Evolutionary conservation across 1,140 invertebrate genomes (phyloP).

Genomic region (Trigoniulus corallinus): DNA sequence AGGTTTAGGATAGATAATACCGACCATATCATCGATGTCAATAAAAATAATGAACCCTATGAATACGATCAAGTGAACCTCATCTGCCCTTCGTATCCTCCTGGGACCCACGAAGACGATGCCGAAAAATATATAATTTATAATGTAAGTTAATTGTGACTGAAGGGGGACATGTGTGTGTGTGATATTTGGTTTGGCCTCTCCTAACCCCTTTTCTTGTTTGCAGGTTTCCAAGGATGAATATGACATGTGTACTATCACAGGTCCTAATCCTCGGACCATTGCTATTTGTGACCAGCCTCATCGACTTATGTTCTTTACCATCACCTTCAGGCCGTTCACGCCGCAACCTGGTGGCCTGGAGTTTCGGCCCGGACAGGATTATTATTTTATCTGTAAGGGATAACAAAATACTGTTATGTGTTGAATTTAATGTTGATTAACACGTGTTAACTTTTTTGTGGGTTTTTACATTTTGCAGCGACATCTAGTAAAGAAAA

Average conservation of each 20-base stretch:
- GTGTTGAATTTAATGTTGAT: neutral
- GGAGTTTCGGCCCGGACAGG: constrained; percentile 83
- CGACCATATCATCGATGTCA: constrained; percentile 90
- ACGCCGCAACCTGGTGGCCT: constrained; percentile 85
- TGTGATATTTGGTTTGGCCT: neutral
- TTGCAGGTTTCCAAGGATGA: constrained; percentile 71
- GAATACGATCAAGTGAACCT: constrained; percentile 93
- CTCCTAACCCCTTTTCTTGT: neutral
- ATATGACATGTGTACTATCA: constrained; percentile 88
- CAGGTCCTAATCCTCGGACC: constrained; percentile 75
- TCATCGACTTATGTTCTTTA: constrained; percentile 85
- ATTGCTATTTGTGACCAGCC: constrained; percentile 93
- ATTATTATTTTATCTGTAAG: constrained; percentile 90
- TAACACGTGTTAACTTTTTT: neutral
- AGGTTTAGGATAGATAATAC: constrained; percentile 96
- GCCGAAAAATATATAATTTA: constrained; percentile 91
- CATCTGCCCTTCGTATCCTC: constrained; percentile 79
- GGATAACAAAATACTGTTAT: no score
- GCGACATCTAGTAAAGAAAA: constrained; percentile 79
- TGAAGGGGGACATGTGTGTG: neutral
- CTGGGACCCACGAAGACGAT: constrained; percentile 71
- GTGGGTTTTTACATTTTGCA: constrained; percentile 20
- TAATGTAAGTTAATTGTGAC: constrained; percentile 47
- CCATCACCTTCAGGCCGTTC: constrained; percentile 88
- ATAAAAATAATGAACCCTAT: constrained; percentile 79